Percentiles rank a stretch among this genome's conserved stretches.
These are phyloP conservation scores for Motacilla alba DNA, from an alignment of 2,113 vertebrate genomes.

Conservation along the genomic window DNA sequence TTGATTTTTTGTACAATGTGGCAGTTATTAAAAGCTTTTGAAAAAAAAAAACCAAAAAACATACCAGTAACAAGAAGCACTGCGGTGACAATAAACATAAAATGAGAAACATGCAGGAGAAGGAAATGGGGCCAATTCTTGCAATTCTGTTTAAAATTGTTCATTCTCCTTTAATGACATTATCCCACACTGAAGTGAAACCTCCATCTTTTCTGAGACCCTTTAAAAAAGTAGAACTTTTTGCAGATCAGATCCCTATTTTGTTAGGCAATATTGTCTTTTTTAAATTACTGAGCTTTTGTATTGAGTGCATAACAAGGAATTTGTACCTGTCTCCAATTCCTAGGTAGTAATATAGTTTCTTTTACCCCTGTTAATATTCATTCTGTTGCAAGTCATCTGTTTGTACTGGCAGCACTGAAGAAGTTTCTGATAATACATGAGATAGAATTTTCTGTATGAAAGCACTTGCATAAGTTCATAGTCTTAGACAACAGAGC, in stretches of 20 bases:
- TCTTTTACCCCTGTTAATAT: background rate
- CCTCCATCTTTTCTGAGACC: background rate
- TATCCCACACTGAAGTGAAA: background rate
- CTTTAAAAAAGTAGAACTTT: background rate
- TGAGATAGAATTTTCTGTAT: background rate
- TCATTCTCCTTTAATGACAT: background rate
- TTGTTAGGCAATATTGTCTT: background rate
- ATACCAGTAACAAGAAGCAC: background rate
- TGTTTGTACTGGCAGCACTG: rapidly evolving
- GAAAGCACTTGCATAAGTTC: background rate
- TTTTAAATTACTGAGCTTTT: background rate
- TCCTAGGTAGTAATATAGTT: background rate
- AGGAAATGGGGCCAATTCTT: background rate
- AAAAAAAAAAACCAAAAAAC: background rate
- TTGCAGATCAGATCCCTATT: background rate
- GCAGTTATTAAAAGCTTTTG: background rate
- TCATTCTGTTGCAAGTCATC: background rate
- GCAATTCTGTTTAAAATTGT: background rate
- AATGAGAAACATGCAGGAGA: background rate
- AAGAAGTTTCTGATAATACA: background rate
- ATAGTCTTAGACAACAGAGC: background rate
- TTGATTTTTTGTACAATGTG: background rate
- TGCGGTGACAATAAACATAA: background rate
- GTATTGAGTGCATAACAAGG: background rate
- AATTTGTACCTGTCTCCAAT: background rate